Percentiles rank a stretch among this genome's conserved stretches.
These are phyloP conservation scores for Cossypha niveicapilla DNA, from an alignment of 2,797 vertebrate species.

Conservation along the genomic window DNA sequence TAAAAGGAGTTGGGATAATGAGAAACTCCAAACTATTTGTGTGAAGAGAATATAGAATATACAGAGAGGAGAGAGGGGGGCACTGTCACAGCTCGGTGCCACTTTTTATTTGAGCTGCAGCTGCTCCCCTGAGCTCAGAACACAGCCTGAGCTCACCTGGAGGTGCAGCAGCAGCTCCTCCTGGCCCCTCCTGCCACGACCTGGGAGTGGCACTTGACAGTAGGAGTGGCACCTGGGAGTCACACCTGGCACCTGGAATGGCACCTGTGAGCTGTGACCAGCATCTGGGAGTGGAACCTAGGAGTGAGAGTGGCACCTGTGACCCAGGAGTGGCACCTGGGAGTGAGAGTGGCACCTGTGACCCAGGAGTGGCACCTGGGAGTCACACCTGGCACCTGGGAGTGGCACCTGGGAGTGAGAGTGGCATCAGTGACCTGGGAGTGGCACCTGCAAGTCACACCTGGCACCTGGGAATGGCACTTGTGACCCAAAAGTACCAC, in stretches of 20 bases:
- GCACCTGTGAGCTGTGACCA: too few species aligned
- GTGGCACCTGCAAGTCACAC: neutral
- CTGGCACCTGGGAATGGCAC: slow-evolving; percentile 45
- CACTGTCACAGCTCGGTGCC: accelerated
- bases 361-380: too few species aligned
- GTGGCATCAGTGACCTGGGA: too few species aligned
- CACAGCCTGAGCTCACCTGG: neutral
- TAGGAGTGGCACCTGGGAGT: neutral
- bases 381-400: too few species aligned
- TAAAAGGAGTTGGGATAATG: neutral
- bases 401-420: too few species aligned
- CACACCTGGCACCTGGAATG: too few species aligned
- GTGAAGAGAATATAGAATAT: accelerated
- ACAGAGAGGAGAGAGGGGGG: neutral
- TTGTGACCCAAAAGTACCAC: too few species aligned
- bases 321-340: neutral
- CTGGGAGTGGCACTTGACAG: neutral
- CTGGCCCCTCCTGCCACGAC: neutral
- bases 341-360: neutral
- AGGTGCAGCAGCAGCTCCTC: slow-evolving; percentile 44
- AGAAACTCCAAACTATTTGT: neutral
- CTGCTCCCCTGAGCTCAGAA: neutral
- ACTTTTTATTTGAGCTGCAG: neutral
- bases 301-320: neutral
- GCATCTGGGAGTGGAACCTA: too few species aligned